Base-by-base conservation (phyloP, 2,888 invertebrate genomes). In the Hermaeophaga mercurialis region DNA sequence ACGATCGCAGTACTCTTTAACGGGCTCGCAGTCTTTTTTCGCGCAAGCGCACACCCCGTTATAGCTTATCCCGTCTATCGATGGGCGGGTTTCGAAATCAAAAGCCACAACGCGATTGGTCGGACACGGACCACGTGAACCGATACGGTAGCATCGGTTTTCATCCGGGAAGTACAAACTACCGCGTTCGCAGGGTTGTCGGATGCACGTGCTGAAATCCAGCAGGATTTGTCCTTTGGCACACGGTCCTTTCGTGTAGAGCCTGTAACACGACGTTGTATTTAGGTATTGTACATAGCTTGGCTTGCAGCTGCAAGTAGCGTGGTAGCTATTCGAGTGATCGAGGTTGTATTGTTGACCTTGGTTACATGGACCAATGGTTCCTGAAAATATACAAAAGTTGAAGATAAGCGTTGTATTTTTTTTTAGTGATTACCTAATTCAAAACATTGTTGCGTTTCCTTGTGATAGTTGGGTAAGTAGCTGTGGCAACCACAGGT, bases 171-270 rank as follows among this genome's bases (percentile, higher is more conserved):
- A 89, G 75, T 89, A 93, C 3, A 93, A 80, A 4, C 89, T 83
- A 3, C 90, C 89, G 19, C 87, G 81, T 2, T 83, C 83, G 68
- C 93, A 93, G 0, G 90, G 90, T 54, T 90, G 85, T 65, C 83
- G 77, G 1, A 82, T 75, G 69, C 93, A 93, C 2, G 82, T 78
- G 0, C 88, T 88, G 0, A 84, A 81, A 64, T 89, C 85, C 0
- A 86, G 75, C 14, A 91, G 81, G 80, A 91, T 89, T 69, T 88
- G 82, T 19, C 86, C 84, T 11, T 77, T 70, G 0, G 78, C 81
- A 70, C 93, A 93, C 0, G 92, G 92, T 0, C 92, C 93, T 60
- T 86, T 82, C 0, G 93, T 92, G 71, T 88, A 90, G 0, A 88
- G 81, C 11, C 91, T 80, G 75, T 92, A 91, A 73, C 93, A 93